Conservation (phyloP, 2,888 invertebrate species). For the Heteromurus nitidus region DNA sequence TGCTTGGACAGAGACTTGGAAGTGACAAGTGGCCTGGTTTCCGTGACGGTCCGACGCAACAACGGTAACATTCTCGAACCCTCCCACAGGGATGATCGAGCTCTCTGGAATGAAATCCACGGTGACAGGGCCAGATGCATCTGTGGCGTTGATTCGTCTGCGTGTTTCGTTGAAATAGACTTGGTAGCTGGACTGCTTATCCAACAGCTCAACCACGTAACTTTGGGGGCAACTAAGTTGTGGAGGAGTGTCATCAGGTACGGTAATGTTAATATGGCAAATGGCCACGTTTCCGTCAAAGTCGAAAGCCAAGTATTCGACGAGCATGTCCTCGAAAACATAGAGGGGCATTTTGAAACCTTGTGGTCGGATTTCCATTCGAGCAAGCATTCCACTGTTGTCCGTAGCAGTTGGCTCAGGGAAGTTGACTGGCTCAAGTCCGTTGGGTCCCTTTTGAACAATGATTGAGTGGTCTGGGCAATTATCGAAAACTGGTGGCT, state of each 20-base stretch:
- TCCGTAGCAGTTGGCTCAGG: slow-evolving; percentile 96
- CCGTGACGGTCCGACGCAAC: slow-evolving; percentile 90
- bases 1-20: slow-evolving; percentile 92
- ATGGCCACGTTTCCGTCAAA: slow-evolving; percentile 98
- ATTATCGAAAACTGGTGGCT: slow-evolving; percentile 96
- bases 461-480: slow-evolving; percentile 95
- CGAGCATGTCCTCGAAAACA: slow-evolving; percentile 92
- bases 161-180: slow-evolving; percentile 94
- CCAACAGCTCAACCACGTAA: slow-evolving; percentile 93
- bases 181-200: slow-evolving; percentile 90
- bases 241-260: slow-evolving; percentile 94
- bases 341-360: slow-evolving; percentile 92
- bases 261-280: slow-evolving; percentile 96
- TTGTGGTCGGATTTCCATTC: slow-evolving; percentile 93
- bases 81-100: slow-evolving; percentile 85
- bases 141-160: slow-evolving; percentile 88
- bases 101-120: slow-evolving; percentile 89
- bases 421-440: slow-evolving; percentile 92
- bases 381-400: slow-evolving; percentile 95
- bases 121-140: slow-evolving; percentile 91
- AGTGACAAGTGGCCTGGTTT: slow-evolving; percentile 90
- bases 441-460: slow-evolving; percentile 90
- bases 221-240: slow-evolving; percentile 93
- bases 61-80: slow-evolving; percentile 94
- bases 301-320: slow-evolving; percentile 97